A percentile compares a stretch with the other conserved stretches of the same genome.
Evolutionary conservation across 2,113 vertebrate species (phyloP).

Genomic region (Hylia prasina): DNA sequence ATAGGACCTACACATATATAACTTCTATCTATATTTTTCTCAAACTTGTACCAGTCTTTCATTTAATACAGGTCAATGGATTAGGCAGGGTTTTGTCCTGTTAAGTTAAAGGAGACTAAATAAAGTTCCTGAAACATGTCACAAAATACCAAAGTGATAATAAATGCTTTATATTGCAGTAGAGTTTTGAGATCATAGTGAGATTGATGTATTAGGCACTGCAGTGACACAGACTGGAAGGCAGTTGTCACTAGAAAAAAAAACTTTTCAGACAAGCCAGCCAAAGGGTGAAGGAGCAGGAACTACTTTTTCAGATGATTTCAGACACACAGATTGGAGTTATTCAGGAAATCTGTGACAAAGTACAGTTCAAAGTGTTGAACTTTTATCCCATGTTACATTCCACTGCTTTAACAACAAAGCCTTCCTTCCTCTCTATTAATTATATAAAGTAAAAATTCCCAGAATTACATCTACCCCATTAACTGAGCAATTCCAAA

Average conservation of each 20-base stretch:
- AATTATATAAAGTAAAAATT: neutral
- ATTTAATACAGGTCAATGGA: neutral
- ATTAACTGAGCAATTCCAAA: constrained; percentile 14
- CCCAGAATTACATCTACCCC: neutral
- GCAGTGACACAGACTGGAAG: neutral
- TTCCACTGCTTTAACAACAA: neutral
- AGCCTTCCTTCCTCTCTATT: neutral
- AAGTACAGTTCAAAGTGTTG: neutral
- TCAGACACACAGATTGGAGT: neutral
- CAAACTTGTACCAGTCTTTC: neutral
- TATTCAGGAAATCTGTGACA: neutral
- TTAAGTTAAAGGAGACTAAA: neutral
- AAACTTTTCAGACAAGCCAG: neutral
- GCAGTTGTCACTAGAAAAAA: neutral
- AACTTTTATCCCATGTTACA: neutral
- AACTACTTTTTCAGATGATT: neutral
- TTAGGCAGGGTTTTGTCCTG: neutral
- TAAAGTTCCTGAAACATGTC: neutral
- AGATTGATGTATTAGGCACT: neutral
- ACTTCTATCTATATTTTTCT: neutral
- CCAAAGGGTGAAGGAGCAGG: neutral
- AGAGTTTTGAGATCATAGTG: neutral
- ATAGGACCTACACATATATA: neutral
- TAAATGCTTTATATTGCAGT: neutral
- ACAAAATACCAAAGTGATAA: neutral